A percentile compares a stretch with the other conserved stretches of the same genome.
phyloP scores from a whole-genome alignment of 2,888 invertebrate genomes.

The Odiellus spinosus region DNA sequence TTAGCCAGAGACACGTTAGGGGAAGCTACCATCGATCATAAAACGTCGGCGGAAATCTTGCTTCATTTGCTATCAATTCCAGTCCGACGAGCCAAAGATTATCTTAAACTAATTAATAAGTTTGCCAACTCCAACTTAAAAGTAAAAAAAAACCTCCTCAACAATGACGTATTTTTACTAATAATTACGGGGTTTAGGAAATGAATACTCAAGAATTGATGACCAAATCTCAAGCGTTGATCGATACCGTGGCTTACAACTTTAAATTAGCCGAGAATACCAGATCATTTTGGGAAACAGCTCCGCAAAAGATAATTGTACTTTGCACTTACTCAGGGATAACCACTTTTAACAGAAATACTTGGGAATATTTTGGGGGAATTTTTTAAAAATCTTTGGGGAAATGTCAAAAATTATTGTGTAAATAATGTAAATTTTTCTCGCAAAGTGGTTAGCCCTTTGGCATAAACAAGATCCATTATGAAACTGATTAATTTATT shows the following conservation, averaged over 20 bases:
- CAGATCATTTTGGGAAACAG: conserved; percentile 53
- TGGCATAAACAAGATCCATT: neutral
- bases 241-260: neutral
- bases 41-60: conserved; percentile 21
- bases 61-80: conserved; percentile 26
- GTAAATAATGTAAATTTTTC: no score
- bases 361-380: no score
- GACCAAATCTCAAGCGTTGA: no score
- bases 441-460: no score
- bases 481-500: neutral
- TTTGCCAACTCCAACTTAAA: conserved; percentile 15
- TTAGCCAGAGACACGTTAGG: conserved; percentile 14
- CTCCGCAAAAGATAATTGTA: conserved; percentile 38
- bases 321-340: conserved; percentile 1
- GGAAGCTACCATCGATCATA: conserved; percentile 18
- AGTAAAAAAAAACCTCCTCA: neutral
- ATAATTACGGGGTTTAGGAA: no score
- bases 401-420: no score
- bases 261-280: conserved; percentile 44
- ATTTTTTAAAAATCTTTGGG: no score
- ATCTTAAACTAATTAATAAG: conserved; percentile 23
- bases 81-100: conserved; percentile 25
- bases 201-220: no score
- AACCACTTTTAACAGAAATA: neutral
- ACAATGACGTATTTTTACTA: no score